Percentiles rank a stretch among this genome's conserved stretches.
phyloP scores from a whole-genome alignment of 1,140 invertebrate species.

The Cyphomyrmex costatus region DNA sequence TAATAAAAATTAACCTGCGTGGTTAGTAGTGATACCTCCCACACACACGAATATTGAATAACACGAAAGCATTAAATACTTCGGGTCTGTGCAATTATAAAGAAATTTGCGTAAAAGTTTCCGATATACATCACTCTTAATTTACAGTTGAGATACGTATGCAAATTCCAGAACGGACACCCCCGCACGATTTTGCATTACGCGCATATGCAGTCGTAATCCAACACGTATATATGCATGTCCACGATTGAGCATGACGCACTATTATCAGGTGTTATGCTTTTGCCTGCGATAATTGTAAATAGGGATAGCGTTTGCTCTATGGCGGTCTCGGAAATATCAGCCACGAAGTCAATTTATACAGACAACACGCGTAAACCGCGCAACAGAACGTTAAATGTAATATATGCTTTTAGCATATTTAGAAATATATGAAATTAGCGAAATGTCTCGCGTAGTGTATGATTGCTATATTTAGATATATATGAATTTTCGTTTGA shows the following conservation, averaged over 20 bases:
- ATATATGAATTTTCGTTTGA: not conserved
- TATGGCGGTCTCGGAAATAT: not conserved
- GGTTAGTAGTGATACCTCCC: not conserved
- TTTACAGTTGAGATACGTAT: slow-evolving; percentile 43
- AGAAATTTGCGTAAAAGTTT: slow-evolving; percentile 11
- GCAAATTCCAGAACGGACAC: slow-evolving; percentile 14
- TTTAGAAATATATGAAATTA: not conserved
- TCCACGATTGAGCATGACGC: slow-evolving; percentile 14
- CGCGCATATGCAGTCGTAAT: slow-evolving; percentile 1
- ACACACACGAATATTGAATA: not conserved
- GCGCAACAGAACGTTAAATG: not conserved
- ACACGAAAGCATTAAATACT: not conserved
- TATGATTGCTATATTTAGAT: not conserved
- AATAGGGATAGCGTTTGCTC: slow-evolving; percentile 5
- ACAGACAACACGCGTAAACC: not conserved
- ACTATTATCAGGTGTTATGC: slow-evolving; percentile 22
- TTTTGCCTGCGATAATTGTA: slow-evolving; percentile 20
- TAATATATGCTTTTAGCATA: not conserved
- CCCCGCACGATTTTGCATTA: slow-evolving; percentile 14
- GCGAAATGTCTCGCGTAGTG: no score
- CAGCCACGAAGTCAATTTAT: not conserved
- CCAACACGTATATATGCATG: slow-evolving; percentile 39
- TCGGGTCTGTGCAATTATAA: not conserved
- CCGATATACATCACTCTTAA: not conserved
- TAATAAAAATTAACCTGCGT: not conserved